Conservation (phyloP, 2,113 vertebrate species). For the Apodemus speciosus region DNA sequence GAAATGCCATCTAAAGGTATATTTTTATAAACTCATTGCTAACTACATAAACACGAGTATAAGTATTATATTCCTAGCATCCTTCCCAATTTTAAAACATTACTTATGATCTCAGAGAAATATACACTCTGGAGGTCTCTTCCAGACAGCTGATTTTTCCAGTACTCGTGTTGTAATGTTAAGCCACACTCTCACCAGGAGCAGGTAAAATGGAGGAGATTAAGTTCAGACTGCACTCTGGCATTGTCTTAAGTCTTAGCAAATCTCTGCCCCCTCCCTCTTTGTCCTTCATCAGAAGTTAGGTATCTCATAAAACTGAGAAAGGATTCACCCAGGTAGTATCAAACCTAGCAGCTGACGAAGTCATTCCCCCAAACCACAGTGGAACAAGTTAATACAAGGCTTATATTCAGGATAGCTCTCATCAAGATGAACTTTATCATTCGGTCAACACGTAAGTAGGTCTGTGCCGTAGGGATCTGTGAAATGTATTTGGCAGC, state of each 20-base stretch:
- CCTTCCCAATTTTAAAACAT: slow-evolving; percentile 21
- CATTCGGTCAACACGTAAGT: slow-evolving; percentile 19
- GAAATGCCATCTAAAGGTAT: not conserved
- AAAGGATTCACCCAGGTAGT: not conserved
- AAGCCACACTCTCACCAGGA: not conserved
- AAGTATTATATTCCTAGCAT: not conserved
- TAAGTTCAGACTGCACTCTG: not conserved
- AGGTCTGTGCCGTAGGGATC: slow-evolving; percentile 38
- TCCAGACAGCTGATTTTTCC: not conserved
- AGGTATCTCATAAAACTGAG: not conserved
- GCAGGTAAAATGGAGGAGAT: not conserved
- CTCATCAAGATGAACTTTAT: not conserved
- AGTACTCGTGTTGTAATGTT: not conserved
- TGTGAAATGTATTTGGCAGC: slow-evolving; percentile 39
- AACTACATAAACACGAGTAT: not conserved
- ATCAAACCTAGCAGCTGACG: not conserved
- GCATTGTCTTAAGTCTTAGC: not conserved
- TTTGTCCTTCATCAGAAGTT: not conserved
- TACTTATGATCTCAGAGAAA: not conserved
- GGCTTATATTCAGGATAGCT: not conserved
- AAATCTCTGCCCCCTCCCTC: not conserved
- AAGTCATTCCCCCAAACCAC: not conserved
- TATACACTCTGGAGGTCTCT: not conserved
- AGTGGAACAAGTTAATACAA: not conserved
- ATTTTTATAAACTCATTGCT: slow-evolving; percentile 15